These are phyloP conservation scores for Monopterus albus DNA, from an alignment of 2,113 vertebrate genomes.

Conservation along the genomic window DNA sequence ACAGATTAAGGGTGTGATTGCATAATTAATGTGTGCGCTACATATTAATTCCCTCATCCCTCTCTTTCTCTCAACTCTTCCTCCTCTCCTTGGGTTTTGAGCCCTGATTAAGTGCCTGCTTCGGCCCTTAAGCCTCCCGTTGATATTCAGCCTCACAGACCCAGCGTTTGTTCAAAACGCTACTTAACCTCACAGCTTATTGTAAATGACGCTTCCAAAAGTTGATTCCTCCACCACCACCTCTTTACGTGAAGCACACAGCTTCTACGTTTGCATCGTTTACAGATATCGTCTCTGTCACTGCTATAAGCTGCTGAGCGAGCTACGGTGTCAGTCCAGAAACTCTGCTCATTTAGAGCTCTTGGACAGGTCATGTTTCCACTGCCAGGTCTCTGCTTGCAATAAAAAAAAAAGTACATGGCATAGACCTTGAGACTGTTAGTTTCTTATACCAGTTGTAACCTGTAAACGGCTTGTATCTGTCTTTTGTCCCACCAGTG, in stretches of 20 bases:
- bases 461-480: too few species aligned
- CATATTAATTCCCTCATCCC: conserved; percentile 87
- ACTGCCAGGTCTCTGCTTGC: not conserved
- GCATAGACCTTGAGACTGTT: not conserved
- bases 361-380: not conserved
- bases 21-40: conserved; percentile 93
- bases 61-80: conserved; percentile 77
- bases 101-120: conserved; percentile 81
- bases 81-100: conserved; percentile 79
- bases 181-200: conserved; percentile 83
- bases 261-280: conserved; percentile 35
- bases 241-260: conserved; percentile 49
- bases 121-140: conserved; percentile 81
- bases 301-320: conserved; percentile 1
- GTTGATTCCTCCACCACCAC: conserved; percentile 66
- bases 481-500: too few species aligned
- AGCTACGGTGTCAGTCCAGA: not conserved
- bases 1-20: conserved; percentile 94
- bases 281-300: conserved; percentile 17
- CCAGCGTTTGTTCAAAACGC: conserved; percentile 81
- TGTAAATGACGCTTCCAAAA: conserved; percentile 81
- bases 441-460: not conserved
- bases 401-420: not conserved
- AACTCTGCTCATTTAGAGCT: not conserved
- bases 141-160: conserved; percentile 83